Percentiles rank a stretch among this genome's conserved stretches.
phyloP scores from a whole-genome alignment of 2,113 vertebrate genomes.

The Strix aluco region DNA sequence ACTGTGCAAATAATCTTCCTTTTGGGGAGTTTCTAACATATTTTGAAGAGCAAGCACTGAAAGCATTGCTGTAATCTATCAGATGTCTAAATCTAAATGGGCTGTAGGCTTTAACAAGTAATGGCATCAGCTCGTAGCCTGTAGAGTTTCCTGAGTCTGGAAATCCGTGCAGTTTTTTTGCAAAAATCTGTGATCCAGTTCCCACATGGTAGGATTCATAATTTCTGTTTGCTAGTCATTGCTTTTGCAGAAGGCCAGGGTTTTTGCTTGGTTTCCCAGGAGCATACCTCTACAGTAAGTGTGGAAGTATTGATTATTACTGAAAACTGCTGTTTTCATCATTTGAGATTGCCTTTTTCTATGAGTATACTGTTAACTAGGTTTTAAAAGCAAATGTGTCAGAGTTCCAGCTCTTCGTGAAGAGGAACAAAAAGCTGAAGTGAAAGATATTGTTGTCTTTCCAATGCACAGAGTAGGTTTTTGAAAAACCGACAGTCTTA shows the following conservation, averaged over 20 bases:
- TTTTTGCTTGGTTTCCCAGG: background rate
- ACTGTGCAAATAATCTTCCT: background rate
- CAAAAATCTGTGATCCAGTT: background rate
- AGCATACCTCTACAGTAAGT: background rate
- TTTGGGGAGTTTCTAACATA: background rate
- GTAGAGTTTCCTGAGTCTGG: background rate
- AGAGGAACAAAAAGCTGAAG: slow-evolving; percentile 23
- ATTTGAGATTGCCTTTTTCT: slow-evolving; percentile 2
- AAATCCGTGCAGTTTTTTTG: background rate
- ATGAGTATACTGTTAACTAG: background rate
- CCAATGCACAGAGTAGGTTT: background rate
- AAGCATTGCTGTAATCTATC: background rate
- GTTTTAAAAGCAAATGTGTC: slow-evolving; percentile 1
- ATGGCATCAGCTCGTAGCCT: background rate
- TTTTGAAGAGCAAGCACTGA: background rate
- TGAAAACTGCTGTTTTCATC: slow-evolving; percentile 6
- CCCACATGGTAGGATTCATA: background rate
- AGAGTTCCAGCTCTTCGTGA: background rate
- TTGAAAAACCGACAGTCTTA: slow-evolving; percentile 33
- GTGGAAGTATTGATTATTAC: background rate
- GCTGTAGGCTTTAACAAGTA: background rate
- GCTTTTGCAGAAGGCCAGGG: background rate
- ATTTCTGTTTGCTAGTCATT: background rate
- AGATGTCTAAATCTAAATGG: background rate
- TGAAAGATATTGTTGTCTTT: slow-evolving; percentile 10